Base-by-base conservation (phyloP, 2,888 invertebrate species). In the Lasioglossum malachurum region DNA sequence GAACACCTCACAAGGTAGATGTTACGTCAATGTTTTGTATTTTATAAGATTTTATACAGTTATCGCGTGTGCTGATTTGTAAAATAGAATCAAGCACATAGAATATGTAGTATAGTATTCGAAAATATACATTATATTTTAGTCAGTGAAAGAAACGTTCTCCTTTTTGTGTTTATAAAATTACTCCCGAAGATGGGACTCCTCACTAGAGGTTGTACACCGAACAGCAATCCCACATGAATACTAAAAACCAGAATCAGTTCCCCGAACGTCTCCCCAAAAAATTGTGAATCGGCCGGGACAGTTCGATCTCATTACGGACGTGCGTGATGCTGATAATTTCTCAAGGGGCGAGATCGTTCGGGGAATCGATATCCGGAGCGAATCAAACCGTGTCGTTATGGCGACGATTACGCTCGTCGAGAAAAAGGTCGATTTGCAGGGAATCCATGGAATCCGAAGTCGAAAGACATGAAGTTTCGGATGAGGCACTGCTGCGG, bases 331-430 rank as follows among this genome's bases (percentile, higher is more conserved):
- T 46, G 60, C 16, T 16, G n/a, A 72, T 73, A 31, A 82, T 38
- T 64, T 46, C 19, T 60, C 60, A 23, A 46, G 27, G 78, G 60
- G 67, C 49, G 27, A 27, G 23, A 38, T 67, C 57, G 57, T 88
- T 89, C 87, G 31, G 60, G 19, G 78, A 87, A 88, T 64, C 69
- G 19, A 49, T 31, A 35, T 31, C 41, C 46, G 41, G 31, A 49
- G 78, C n/a, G 53, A 75, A 67, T 38, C 73, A 31, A 27, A 27
- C 80, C 64, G 76, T 77, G 74, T 88, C 80, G 76, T 86, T 81
- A 78, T 31, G 49, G 49, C 49, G 80, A 72, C 78, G 78, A 90
- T 87, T 82, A 87, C 83, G 72, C 31, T 31, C n/a, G n/a, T 14
- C n/a, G 12, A 27, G 27, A 49, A 38, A 75, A 80, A 79, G 31